These are phyloP conservation scores for Dendronephthya gigantea DNA, from an alignment of 64 coral and sea anemone species.

Conservation along the genomic window DNA sequence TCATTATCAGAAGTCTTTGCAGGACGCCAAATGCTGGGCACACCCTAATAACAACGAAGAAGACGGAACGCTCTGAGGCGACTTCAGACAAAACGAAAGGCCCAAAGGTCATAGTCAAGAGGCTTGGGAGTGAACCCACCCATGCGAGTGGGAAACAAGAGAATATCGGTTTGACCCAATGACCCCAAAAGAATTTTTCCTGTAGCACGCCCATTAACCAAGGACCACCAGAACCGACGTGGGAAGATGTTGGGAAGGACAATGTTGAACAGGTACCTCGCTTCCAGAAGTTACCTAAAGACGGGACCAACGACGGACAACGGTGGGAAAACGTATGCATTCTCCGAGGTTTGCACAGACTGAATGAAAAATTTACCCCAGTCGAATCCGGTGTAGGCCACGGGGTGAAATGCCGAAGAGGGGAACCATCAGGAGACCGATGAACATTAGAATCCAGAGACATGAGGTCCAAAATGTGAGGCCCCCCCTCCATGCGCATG, in stretches of 20 bases:
- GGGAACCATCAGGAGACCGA: too few species aligned
- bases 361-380: neutral
- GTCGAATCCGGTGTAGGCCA: too few species aligned
- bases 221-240: neutral
- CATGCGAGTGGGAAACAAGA: neutral
- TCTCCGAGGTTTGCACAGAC: neutral
- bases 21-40: too few species aligned
- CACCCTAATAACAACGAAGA: too few species aligned
- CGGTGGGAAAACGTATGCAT: neutral
- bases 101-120: neutral
- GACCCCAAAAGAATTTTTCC: neutral
- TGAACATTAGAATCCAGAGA: too few species aligned
- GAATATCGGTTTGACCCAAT: neutral
- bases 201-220: neutral
- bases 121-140: neutral
- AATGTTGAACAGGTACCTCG: neutral
- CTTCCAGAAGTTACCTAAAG: neutral
- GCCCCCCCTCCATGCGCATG: neutral
- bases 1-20: too few species aligned
- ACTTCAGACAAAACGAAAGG: too few species aligned
- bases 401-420: too few species aligned
- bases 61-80: too few species aligned
- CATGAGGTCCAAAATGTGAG: too few species aligned
- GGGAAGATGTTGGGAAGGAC: constrained; percentile 6
- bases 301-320: neutral